Percentiles rank a stretch among this genome's conserved stretches.
Conservation (phyloP, 2,888 invertebrate species). For the Pilophorus perplexus region DNA sequence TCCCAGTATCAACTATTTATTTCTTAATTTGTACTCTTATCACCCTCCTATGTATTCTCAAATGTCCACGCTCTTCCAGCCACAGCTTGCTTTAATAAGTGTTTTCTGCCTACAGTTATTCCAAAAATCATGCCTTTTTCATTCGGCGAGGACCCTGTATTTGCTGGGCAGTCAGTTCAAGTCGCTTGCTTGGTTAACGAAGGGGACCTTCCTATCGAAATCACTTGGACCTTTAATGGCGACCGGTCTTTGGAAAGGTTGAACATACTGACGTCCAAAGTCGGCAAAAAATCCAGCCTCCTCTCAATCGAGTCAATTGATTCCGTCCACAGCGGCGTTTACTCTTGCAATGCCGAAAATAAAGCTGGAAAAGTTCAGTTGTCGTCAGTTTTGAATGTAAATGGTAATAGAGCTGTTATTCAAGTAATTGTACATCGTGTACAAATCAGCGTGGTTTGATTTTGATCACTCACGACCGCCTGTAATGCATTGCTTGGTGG, state of each 20-base stretch:
- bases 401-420: slow-evolving; percentile 62
- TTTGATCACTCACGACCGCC: no score
- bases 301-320: slow-evolving; percentile 49
- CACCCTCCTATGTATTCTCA: no score
- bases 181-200: slow-evolving; percentile 70
- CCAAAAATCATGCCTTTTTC: slow-evolving; percentile 71
- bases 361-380: slow-evolving; percentile 62
- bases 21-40: no score
- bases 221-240: slow-evolving; percentile 71
- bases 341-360: slow-evolving; percentile 64
- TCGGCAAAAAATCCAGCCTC: slow-evolving; percentile 52
- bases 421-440: slow-evolving; percentile 1
- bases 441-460: slow-evolving; percentile 17
- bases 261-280: slow-evolving; percentile 52
- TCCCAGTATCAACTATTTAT: no score
- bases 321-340: slow-evolving; percentile 60
- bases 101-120: slow-evolving; percentile 56
- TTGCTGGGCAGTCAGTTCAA: slow-evolving; percentile 73
- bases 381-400: slow-evolving; percentile 64
- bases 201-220: slow-evolving; percentile 74
- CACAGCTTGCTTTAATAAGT: no score
- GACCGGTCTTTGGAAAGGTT: slow-evolving; percentile 49
- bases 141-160: slow-evolving; percentile 71
- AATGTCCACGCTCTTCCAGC: no score
- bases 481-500: slow-evolving; percentile 6